A percentile compares a stretch with the other conserved stretches of the same genome.
Conservation (phyloP, 1,140 invertebrate genomes). For the Sitodiplosis mosellana region DNA sequence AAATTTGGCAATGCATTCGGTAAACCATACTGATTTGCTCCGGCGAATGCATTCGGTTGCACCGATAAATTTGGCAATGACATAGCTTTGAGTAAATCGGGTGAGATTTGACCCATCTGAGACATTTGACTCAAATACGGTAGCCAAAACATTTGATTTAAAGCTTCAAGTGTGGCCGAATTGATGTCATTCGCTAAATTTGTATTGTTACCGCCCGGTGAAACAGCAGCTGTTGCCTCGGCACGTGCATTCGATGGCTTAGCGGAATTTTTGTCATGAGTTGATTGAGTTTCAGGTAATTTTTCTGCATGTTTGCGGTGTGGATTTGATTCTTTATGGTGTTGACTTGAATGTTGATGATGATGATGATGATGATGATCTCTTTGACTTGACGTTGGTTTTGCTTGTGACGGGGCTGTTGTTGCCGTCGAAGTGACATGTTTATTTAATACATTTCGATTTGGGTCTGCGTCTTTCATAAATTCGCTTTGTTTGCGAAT, state of each 20-base stretch:
- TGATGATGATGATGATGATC: too few species aligned
- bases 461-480: slow-evolving; percentile 1
- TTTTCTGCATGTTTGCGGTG: slow-evolving; percentile 12
- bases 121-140: slow-evolving; percentile 32
- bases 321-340: slow-evolving; percentile 8
- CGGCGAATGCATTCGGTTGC: slow-evolving; percentile 5
- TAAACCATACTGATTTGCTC: not conserved
- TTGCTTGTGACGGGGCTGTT: slow-evolving; percentile 14
- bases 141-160: slow-evolving; percentile 51
- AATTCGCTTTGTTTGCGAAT: slow-evolving; percentile 31
- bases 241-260: slow-evolving; percentile 1
- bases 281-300: not conserved
- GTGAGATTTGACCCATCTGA: slow-evolving; percentile 29
- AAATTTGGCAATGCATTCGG: slow-evolving; percentile 27
- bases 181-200: slow-evolving; percentile 37
- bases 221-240: slow-evolving; percentile 26
- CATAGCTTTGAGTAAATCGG: slow-evolving; percentile 30
- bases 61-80: slow-evolving; percentile 11
- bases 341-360: too few species aligned
- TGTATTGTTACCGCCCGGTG: slow-evolving; percentile 9
- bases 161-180: slow-evolving; percentile 39
- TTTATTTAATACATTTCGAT: slow-evolving; percentile 4
- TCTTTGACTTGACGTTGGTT: not conserved
- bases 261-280: not conserved
- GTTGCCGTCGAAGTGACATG: slow-evolving; percentile 7